These are phyloP conservation scores for Drosophila yakuba DNA, from an alignment of 1,140 invertebrate genomes.

Conservation along the genomic window DNA sequence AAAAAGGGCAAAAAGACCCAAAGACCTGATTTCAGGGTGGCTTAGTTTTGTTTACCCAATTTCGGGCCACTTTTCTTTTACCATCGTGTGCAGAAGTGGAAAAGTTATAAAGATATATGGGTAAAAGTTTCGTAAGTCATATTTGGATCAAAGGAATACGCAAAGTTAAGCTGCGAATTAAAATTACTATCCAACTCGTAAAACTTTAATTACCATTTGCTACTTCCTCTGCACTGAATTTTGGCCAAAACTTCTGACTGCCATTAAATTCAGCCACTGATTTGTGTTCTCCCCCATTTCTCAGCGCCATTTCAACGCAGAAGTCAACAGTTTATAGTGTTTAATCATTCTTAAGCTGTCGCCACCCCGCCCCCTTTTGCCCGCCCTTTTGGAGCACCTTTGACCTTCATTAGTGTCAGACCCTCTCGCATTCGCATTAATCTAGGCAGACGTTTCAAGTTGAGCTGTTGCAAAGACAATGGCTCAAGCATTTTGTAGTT, in stretches of 20 bases:
- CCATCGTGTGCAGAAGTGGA: constrained; percentile 41
- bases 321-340: constrained; percentile 56
- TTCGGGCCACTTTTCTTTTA: constrained; percentile 26
- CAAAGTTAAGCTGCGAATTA: constrained; percentile 4
- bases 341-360: constrained; percentile 58
- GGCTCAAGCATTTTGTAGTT: constrained; percentile 31
- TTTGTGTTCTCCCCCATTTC: constrained; percentile 4
- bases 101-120: constrained; percentile 38
- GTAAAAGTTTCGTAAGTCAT: constrained; percentile 26
- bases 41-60: constrained; percentile 29
- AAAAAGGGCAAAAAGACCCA: constrained; percentile 33
- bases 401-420: constrained; percentile 64
- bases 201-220: constrained; percentile 35
- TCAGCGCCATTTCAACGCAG: constrained; percentile 35
- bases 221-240: constrained; percentile 17
- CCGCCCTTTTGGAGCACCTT: constrained; percentile 28
- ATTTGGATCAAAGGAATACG: neutral
- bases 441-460: constrained; percentile 41
- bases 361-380: neutral
- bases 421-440: constrained; percentile 43
- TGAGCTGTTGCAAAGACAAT: constrained; percentile 45
- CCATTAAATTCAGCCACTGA: constrained; percentile 30
- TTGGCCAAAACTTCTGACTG: constrained; percentile 6
- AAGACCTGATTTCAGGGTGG: constrained; percentile 49
- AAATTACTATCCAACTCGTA: constrained; percentile 19